These are phyloP conservation scores for Hirtodrosophila trivittata DNA, from an alignment of 2,888 invertebrate genomes.

Conservation along the genomic window DNA sequence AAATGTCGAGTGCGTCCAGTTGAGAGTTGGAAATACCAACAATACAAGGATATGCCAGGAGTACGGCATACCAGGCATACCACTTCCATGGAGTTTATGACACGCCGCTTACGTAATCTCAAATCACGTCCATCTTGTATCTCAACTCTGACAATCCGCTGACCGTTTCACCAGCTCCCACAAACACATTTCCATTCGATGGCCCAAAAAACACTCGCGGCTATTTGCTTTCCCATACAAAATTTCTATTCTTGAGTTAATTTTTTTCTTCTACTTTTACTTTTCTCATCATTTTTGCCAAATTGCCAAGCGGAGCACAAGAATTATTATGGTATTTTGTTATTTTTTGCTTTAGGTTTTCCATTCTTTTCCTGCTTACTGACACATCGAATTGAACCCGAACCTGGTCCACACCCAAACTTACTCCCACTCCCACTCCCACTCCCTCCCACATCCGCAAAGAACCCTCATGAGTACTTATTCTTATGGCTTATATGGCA, in stretches of 20 bases:
- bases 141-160: constrained; percentile 37
- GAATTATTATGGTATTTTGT: constrained; percentile 77
- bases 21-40: constrained; percentile 33
- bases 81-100: constrained; percentile 64
- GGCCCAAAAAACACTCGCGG: constrained; percentile 24
- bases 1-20: constrained; percentile 67
- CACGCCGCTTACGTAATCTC: constrained; percentile 70
- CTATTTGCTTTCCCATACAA: constrained; percentile 17
- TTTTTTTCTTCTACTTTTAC: background rate
- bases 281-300: constrained; percentile 15
- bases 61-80: background rate
- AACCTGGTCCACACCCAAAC: constrained; percentile 7
- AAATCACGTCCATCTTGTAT: constrained; percentile 17
- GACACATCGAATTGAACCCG: constrained; percentile 54
- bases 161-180: constrained; percentile 41
- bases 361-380: constrained; percentile 48
- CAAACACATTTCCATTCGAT: constrained; percentile 15
- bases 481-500: constrained; percentile 70
- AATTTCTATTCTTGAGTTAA: background rate
- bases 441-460: background rate
- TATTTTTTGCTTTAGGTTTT: constrained; percentile 34
- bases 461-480: constrained; percentile 49
- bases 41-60: constrained; percentile 27
- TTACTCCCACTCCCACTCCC: background rate
- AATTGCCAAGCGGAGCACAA: constrained; percentile 80